Conservation (phyloP, 2,888 invertebrate genomes). For the Alviniconcha strummeri region DNA sequence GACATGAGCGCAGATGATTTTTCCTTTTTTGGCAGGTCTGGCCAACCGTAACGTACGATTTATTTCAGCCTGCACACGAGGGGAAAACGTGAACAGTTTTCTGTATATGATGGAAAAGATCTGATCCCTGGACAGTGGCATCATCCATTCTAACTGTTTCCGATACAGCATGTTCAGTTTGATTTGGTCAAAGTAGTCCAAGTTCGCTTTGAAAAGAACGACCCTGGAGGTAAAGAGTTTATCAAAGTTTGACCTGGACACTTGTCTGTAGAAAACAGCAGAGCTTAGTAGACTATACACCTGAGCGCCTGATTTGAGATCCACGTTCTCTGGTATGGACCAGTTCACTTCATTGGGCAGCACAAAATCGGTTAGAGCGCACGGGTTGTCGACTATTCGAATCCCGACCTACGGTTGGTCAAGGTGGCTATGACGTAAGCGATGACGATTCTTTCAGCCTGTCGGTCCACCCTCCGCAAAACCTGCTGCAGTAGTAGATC, state of each 20-base stretch:
- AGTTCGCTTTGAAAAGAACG: slow-evolving; percentile 26
- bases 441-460: slow-evolving; percentile 33
- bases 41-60: neutral
- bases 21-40: neutral
- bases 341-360: slow-evolving; percentile 30
- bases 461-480: slow-evolving; percentile 40
- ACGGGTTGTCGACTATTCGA: slow-evolving; percentile 14
- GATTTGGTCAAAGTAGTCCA: slow-evolving; percentile 16
- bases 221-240: slow-evolving; percentile 13
- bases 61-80: neutral
- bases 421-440: slow-evolving; percentile 35
- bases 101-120: neutral
- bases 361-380: slow-evolving; percentile 21
- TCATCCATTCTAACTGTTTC: slow-evolving; percentile 4
- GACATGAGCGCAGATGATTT: neutral
- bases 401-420: slow-evolving; percentile 31
- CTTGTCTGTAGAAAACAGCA: neutral
- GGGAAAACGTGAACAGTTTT: neutral
- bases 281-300: neutral
- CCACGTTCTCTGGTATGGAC: neutral
- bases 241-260: slow-evolving; percentile 13
- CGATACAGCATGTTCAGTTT: slow-evolving; percentile 22
- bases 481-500: slow-evolving; percentile 11
- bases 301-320: neutral
- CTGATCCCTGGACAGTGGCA: neutral